Evolutionary conservation across 1,140 invertebrate species (phyloP).

Genomic region (Tetranychus urticae): DNA sequence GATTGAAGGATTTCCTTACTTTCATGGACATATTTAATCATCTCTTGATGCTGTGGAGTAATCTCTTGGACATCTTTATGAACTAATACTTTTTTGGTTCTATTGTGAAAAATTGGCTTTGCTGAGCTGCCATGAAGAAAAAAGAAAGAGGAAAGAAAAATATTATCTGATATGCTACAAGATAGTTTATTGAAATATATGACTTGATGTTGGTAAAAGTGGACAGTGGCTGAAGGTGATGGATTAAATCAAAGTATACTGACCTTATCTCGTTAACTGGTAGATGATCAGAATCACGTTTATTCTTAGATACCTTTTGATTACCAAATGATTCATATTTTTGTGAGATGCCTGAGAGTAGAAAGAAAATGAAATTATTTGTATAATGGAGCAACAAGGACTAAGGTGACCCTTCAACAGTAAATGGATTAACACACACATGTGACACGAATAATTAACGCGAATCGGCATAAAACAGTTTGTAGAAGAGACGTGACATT

Average conservation of each 20-base stretch:
- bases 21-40: conserved; percentile 45
- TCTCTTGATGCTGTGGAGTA: conserved; percentile 42
- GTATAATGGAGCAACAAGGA: background rate
- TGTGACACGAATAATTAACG: no score
- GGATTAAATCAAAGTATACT: background rate
- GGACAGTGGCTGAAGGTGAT: no score
- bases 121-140: conserved; percentile 11
- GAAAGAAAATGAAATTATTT: conserved; percentile 22
- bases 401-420: no score
- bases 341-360: conserved; percentile 18
- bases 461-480: no score
- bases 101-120: conserved; percentile 40
- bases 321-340: conserved; percentile 36
- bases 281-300: background rate
- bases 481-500: background rate
- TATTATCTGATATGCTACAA: no score
- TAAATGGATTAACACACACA: no score
- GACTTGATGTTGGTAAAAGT: no score
- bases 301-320: background rate
- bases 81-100: conserved; percentile 35
- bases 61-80: conserved; percentile 37
- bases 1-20: conserved; percentile 8
- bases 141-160: no score
- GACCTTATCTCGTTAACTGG: background rate
- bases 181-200: no score